Conservation (phyloP, 2,113 vertebrate genomes). For the Elephantulus edwardii region DNA sequence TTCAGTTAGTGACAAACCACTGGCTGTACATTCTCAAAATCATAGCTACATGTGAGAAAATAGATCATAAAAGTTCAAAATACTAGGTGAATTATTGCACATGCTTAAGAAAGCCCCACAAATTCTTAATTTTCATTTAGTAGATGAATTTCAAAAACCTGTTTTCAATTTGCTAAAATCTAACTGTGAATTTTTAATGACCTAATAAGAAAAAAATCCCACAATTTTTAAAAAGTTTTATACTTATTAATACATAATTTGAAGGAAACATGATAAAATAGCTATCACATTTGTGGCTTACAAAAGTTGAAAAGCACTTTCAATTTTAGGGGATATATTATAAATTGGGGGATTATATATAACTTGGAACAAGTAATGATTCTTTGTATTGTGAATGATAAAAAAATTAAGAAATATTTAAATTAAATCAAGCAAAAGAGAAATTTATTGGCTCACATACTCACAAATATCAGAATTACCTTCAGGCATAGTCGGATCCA, state of each 20-base stretch:
- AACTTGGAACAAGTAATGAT: not conserved
- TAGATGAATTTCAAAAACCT: slow-evolving; percentile 75
- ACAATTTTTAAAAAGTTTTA: slow-evolving; percentile 53
- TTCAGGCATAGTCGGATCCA: not conserved
- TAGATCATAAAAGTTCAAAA: slow-evolving; percentile 75
- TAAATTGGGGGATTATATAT: slow-evolving; percentile 12
- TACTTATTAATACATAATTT: slow-evolving; percentile 14
- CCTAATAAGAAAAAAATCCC: slow-evolving; percentile 60
- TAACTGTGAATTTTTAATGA: slow-evolving; percentile 76
- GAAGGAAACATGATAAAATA: slow-evolving; percentile 68
- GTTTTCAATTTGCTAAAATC: slow-evolving; percentile 67
- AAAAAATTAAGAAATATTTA: not conserved
- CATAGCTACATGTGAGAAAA: slow-evolving; percentile 67
- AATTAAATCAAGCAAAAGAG: slow-evolving; percentile 19
- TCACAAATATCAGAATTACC: not conserved
- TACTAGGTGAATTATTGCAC: slow-evolving; percentile 66
- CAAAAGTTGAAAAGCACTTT: slow-evolving; percentile 54
- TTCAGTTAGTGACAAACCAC: slow-evolving; percentile 65
- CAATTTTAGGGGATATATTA: not conserved
- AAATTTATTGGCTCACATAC: not conserved
- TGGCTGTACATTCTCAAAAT: slow-evolving; percentile 57
- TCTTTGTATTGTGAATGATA: not conserved
- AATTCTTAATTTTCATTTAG: slow-evolving; percentile 72
- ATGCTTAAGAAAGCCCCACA: slow-evolving; percentile 66
- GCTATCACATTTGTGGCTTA: slow-evolving; percentile 45